Base-by-base conservation (phyloP, 2,888 invertebrate genomes). In the Platypus cylindrus region DNA sequence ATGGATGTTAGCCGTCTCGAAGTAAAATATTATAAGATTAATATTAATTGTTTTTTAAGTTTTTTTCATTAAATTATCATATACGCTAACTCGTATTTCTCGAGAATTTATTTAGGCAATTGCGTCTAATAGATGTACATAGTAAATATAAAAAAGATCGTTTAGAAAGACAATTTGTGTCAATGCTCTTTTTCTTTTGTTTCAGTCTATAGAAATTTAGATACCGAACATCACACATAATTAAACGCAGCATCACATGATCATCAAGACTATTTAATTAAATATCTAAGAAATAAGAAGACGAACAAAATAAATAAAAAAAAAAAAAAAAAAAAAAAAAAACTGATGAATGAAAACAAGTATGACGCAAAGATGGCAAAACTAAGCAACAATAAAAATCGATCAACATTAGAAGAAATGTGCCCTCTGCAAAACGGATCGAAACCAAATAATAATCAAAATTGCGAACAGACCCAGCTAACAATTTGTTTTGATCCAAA, bases 381-480 rank as follows among this genome's bases (percentile, higher is more conserved):
- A 43, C 40, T 45, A 38, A 45, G 41, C 31, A 58, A 52, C 45
- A 62, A 61, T 45, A 62, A 61, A 43, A 59, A 60, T 17, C 28
- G 36, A 17, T 17, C 33, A 17, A 35, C 36, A 5, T 22, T 26
- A 48, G 56, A 16, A 48, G 53, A 34, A 53, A 57, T 41, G 41
- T 37, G 34, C 26, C 36, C 37, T 9, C 30, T 40, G 29, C 41
- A 37, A 33, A 42, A 45, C 28, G 40, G 41, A 17, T 38, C 37
- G 39, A 43, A 40, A 34, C 39, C 39, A 15, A 39, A 44, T 29
- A 52, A 51, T 24, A 52, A 52, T 27, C 42, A 53, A 23, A 51
- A 57, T n/a, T 57, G 58, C 41, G 60, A 61, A 45, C 56, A 54
- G 41, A 59, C 56, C 17, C 54, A 56, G 13, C 48, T 60, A 20